Evolutionary conservation across 1,140 invertebrate genomes (phyloP).

Genomic region (Thaumatotibia leucotreta): DNA sequence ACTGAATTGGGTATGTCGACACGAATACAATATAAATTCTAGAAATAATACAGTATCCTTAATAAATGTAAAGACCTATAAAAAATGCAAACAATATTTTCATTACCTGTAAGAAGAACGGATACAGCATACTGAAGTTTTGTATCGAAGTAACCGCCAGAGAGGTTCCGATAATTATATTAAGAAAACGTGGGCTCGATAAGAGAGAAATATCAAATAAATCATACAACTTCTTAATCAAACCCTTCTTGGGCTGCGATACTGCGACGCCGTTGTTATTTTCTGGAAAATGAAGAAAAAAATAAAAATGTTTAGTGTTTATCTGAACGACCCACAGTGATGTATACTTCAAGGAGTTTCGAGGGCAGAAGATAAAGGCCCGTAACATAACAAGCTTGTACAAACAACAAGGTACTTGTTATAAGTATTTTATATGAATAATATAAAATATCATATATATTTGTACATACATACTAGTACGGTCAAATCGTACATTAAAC

Average conservation of each 20-base stretch:
- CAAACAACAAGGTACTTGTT: not conserved
- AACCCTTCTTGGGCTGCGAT: slow-evolving; percentile 30
- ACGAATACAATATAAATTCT: too few relatives aligned
- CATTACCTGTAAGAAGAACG: slow-evolving; percentile 79
- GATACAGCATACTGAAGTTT: slow-evolving; percentile 83
- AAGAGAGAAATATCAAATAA: slow-evolving; percentile 80
- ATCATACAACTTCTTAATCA: slow-evolving; percentile 64
- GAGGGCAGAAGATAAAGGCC: not conserved
- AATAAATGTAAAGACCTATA: too few relatives aligned
- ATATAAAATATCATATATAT: too few relatives aligned
- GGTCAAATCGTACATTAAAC: too few relatives aligned
- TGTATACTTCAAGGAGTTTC: not conserved
- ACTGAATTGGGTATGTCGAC: too few relatives aligned
- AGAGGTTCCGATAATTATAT: slow-evolving; percentile 80
- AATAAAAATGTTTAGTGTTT: not conserved
- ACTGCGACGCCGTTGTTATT: slow-evolving; percentile 20
- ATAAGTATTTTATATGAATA: not conserved
- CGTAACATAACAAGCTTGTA: not conserved
- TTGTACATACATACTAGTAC: too few relatives aligned
- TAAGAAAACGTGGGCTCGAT: slow-evolving; percentile 76
- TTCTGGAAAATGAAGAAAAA: slow-evolving; percentile 36
- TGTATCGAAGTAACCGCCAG: slow-evolving; percentile 81
- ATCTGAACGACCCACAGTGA: not conserved
- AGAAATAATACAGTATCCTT: too few relatives aligned
- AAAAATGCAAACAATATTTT: not conserved